Percentiles rank a stretch among this genome's conserved stretches.
phyloP scores from a whole-genome alignment of 2,888 invertebrate species.

The Neelides folsomi region DNA sequence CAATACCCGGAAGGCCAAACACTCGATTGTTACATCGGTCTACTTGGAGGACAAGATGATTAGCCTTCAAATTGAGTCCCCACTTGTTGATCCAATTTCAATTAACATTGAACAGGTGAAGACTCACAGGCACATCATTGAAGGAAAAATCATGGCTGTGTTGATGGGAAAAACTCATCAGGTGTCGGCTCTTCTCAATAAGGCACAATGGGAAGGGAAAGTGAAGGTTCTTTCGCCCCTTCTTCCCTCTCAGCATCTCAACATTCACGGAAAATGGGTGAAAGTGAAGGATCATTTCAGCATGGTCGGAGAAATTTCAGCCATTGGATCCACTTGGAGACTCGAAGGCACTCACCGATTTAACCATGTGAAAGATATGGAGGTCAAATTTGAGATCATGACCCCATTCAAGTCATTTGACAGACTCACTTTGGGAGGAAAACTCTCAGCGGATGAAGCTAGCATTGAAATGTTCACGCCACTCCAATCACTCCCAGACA shows the following conservation, averaged over 20 bases:
- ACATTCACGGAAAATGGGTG: slow-evolving; percentile 21
- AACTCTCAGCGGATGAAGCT: slow-evolving; percentile 18
- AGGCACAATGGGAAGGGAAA: slow-evolving; percentile 18
- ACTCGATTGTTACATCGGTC: slow-evolving; percentile 10
- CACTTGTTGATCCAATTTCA: slow-evolving; percentile 18
- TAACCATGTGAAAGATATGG: slow-evolving; percentile 14
- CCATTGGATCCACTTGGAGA: slow-evolving; percentile 21
- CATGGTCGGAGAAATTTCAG: slow-evolving; percentile 21
- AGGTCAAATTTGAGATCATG: slow-evolving; percentile 20
- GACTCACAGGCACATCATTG: neutral
- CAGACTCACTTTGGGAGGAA: slow-evolving; percentile 24
- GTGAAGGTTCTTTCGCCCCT: slow-evolving; percentile 22
- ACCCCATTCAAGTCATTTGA: slow-evolving; percentile 27
- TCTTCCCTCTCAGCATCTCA: slow-evolving; percentile 21
- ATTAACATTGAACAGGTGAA: slow-evolving; percentile 16
- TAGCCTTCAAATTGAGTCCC: slow-evolving; percentile 25
- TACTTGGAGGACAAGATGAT: slow-evolving; percentile 8
- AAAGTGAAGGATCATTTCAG: slow-evolving; percentile 12
- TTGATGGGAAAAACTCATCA: slow-evolving; percentile 12
- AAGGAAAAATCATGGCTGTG: slow-evolving; percentile 10
- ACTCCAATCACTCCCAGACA: slow-evolving; percentile 21
- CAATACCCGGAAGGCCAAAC: slow-evolving; percentile 19
- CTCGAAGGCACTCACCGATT: slow-evolving; percentile 19
- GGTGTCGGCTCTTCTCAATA: slow-evolving; percentile 13
- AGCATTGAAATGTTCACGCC: slow-evolving; percentile 27